Conservation (phyloP, 2,797 vertebrate species). For the Syngnathus rostellatus region DNA sequence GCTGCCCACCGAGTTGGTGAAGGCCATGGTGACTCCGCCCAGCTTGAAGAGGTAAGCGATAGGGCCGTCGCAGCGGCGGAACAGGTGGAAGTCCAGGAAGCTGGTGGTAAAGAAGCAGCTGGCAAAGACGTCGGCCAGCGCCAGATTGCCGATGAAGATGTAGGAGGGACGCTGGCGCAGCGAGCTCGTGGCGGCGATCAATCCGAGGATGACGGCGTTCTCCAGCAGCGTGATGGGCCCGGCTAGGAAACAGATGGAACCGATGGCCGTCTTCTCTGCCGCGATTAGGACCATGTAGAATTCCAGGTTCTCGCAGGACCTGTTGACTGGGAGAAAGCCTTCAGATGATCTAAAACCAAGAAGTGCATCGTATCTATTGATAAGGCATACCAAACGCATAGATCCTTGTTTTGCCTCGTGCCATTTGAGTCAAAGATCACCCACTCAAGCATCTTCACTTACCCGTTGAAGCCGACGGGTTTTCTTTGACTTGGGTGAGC, state of each 20-base stretch:
- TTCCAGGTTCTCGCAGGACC: conserved; percentile 47
- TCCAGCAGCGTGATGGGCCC: conserved; percentile 78
- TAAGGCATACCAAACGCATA: too few relatives aligned
- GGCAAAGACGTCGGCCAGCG: conserved; percentile 81
- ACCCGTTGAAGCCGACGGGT: conserved; percentile 19
- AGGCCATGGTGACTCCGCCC: conserved; percentile 81
- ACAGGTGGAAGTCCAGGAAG: conserved; percentile 87
- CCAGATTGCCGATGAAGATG: conserved; percentile 84
- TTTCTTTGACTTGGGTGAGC: conserved; percentile 11
- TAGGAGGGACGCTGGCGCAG: conserved; percentile 81
- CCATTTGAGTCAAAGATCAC: too few relatives aligned
- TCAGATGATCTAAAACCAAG: too few relatives aligned
- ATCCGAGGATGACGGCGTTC: conserved; percentile 73
- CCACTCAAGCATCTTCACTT: background rate
- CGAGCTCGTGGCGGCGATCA: conserved; percentile 70
- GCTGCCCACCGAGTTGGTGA: conserved; percentile 85
- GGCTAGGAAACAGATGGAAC: conserved; percentile 72
- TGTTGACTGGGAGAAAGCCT: conserved; percentile 27
- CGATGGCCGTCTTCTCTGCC: conserved; percentile 64
- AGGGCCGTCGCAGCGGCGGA: conserved; percentile 39
- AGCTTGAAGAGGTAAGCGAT: conserved; percentile 81
- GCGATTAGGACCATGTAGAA: conserved; percentile 76
- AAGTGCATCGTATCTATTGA: too few relatives aligned
- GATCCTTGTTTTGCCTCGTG: too few relatives aligned
- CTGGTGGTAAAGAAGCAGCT: conserved; percentile 79